Conservation (phyloP, 2,797 vertebrate genomes). For the Tiaroga cobitis region DNA sequence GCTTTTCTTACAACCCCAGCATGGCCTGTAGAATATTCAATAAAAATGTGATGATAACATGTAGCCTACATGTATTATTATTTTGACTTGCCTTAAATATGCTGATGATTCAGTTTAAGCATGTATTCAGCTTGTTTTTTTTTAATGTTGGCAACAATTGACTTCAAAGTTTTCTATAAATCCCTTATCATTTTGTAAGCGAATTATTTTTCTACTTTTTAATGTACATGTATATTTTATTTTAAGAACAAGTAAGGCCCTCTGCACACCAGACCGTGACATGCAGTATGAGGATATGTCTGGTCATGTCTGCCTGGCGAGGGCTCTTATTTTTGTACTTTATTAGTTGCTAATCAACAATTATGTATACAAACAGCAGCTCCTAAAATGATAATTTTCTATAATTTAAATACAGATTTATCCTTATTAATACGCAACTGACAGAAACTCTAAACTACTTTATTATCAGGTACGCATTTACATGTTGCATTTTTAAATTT, state of each 20-base stretch:
- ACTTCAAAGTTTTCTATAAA: neutral
- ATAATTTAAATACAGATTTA: neutral
- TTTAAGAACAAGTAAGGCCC: neutral
- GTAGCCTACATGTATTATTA: neutral
- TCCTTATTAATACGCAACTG: neutral
- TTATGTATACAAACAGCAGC: neutral
- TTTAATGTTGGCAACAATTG: neutral
- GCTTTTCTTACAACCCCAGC: constrained; percentile 7
- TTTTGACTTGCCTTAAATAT: neutral
- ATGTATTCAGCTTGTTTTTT: neutral
- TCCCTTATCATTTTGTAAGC: no score
- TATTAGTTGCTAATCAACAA: constrained; percentile 26
- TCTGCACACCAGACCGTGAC: constrained; percentile 21
- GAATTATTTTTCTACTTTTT: neutral
- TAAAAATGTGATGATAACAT: neutral
- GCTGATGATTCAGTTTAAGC: neutral
- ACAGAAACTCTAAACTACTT: neutral
- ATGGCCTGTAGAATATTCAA: neutral
- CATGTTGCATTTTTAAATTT: neutral
- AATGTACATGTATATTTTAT: neutral
- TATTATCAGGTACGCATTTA: neutral
- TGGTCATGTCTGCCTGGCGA: constrained; percentile 53
- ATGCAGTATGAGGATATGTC: constrained; percentile 48
- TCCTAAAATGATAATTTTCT: neutral
- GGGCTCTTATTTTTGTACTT: constrained; percentile 36